Percentiles rank a stretch among this genome's conserved stretches.
These are phyloP conservation scores for Podargus strigoides DNA, from an alignment of 2,797 vertebrate genomes.

Conservation along the genomic window DNA sequence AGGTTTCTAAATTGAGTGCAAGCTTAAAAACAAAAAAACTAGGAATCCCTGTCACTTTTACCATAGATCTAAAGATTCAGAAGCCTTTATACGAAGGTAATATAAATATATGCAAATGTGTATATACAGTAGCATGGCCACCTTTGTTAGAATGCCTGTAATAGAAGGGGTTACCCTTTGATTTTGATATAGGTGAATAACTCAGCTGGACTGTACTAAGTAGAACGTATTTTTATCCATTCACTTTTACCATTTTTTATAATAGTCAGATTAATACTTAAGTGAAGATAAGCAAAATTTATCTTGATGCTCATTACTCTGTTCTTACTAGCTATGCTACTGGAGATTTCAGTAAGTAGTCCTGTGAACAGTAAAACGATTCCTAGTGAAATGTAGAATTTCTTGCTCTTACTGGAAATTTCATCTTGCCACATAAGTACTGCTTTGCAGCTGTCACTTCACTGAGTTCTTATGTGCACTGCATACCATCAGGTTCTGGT, in stretches of 20 bases:
- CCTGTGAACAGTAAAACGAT: constrained; percentile 61
- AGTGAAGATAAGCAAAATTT: constrained; percentile 18
- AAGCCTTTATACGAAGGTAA: constrained; percentile 64
- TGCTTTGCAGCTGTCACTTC: constrained; percentile 62
- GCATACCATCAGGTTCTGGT: constrained; percentile 23
- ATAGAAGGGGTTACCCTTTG: constrained; percentile 62
- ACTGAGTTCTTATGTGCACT: constrained; percentile 55
- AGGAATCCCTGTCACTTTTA: constrained; percentile 22
- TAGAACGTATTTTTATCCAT: constrained; percentile 69
- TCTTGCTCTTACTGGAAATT: constrained; percentile 48
- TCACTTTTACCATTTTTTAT: constrained; percentile 62
- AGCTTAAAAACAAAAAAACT: constrained; percentile 24
- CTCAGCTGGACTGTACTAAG: constrained; percentile 76
- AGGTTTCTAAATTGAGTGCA: constrained; percentile 53
- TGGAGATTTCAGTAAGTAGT: constrained; percentile 58
- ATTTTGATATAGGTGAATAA: constrained; percentile 66
- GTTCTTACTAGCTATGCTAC: constrained; percentile 46
- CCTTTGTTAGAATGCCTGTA: constrained; percentile 72
- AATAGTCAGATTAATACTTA: constrained; percentile 51
- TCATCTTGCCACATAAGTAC: constrained; percentile 36
- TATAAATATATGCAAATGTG: constrained; percentile 76
- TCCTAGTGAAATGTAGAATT: not conserved
- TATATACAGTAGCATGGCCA: constrained; percentile 72
- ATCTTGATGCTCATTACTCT: constrained; percentile 42
- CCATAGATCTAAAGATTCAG: constrained; percentile 62